Evolutionary conservation across 2,888 invertebrate species (phyloP), one percentile per base, ranked within the genome.

Genomic region (Fissipunctia ypsillon): DNA sequence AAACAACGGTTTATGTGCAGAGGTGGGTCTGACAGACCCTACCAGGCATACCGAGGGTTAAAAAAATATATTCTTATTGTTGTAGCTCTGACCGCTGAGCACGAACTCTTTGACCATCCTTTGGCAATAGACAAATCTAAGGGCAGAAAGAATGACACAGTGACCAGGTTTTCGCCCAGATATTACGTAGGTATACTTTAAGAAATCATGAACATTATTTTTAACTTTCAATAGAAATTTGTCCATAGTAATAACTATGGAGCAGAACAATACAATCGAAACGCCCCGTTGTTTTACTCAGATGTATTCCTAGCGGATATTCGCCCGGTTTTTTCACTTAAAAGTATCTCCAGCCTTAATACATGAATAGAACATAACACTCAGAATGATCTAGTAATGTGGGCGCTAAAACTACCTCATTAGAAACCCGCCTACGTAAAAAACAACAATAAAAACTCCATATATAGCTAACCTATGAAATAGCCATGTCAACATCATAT

Each of bases 401-500:
- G 63, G 73, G 73, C n/a, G 45, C 19, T 28, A 41, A 22, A 38
- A 31, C 19, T 45, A 41, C 19, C 45, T 56, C 45, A 73, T 61
- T 73, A 73, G 2, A 31, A 45, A 48, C 28, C 19, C 54, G 5
- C 63, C 61, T 14, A 63, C 22, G n/a, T 73, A 3, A 25, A 48
- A 38, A 10, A 41, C 1, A n/a, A 56, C 16, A 56, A 57, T 63
- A 56, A 73, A 59, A 45, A 63, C 14, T 48, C 61, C 63, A 2
- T 25, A 72, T 28, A 22, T 0, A 38, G 61, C 0, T 35, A 22
- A 5, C 16, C 12, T 10, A 45, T 73, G 45, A 48, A 56, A 61
- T 73, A 73, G 28, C 6, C 12, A 60, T 73, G 45, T 61, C 72
- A 72, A 38, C 60, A 54, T 3, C 28, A 38, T 50, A 12, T 60